Evolutionary conservation across 2,113 vertebrate genomes (phyloP).

Genomic region (Eudyptes chrysolophus): DNA sequence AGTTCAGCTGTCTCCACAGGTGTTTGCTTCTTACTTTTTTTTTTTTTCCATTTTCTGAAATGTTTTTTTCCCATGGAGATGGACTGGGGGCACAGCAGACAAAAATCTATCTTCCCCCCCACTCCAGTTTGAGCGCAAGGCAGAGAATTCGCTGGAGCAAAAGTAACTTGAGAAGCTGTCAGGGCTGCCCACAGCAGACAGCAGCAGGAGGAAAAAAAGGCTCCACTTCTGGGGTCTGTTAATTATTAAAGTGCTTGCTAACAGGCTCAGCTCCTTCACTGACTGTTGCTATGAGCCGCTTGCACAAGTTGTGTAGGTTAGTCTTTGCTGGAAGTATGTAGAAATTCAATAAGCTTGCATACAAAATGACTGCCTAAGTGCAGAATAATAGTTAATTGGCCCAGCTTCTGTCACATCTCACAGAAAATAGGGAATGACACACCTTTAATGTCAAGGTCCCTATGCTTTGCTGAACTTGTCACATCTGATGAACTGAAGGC

Average conservation of each 20-base stretch:
- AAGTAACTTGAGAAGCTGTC: not conserved
- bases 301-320: not conserved
- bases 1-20: not conserved
- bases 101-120: not conserved
- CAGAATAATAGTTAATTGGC: not conserved
- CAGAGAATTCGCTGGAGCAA: not conserved
- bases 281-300: not conserved
- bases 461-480: not conserved
- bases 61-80: not conserved
- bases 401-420: not conserved
- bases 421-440: not conserved
- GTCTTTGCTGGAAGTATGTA: not conserved
- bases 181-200: not conserved
- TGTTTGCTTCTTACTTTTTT: not conserved
- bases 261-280: not conserved
- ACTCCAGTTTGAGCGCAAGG: fast-evolving
- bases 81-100: not conserved
- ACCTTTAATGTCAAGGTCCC: not conserved
- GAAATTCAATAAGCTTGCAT: not conserved
- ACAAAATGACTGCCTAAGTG: not conserved
- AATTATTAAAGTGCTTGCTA: not conserved
- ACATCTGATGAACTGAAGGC: not conserved
- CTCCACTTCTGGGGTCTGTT: not conserved
- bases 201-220: not conserved
- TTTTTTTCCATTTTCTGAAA: not conserved